Base-by-base conservation (phyloP, 2,888 invertebrate species). In the Drosophila kanekoi region DNA sequence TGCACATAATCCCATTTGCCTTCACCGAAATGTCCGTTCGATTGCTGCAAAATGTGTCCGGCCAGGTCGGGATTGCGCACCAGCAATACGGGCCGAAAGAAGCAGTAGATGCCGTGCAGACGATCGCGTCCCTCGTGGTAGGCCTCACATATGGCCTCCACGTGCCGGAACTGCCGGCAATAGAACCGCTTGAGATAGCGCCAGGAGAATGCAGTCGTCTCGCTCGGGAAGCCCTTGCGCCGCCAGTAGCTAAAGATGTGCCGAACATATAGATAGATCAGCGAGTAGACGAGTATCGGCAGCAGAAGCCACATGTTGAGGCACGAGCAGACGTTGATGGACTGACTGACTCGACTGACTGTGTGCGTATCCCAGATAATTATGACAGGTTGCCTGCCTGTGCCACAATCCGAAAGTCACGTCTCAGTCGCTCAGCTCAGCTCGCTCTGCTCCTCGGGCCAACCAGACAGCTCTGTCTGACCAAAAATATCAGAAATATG, bases 21-120 rank as follows among this genome's bases (percentile, higher is more conserved):
- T 56, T 95, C 95, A 89, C 94, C 93, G 79, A 96, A 96, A 88
- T 94, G 91, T 9, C 93, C 93, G 71, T 94, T 95, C 82, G 95
- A 94, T 79, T 93, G 94, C 47, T 94, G 93, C 65, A 95, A 87
- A 13, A 96, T 93, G 51, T 93, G 91, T 81, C 94, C 94, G n/a
- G 94, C 94, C 72, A 95, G 88, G 11, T 94, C 93, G 28, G 94
- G 93, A 89, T 95, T 95, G 52, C 95, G 93, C 4, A 95, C 92
- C 45, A 95, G 90, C 48, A 96, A 90, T 18, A 94, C 94, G 9
- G 95, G 95, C 45, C 94, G 93, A 78, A 94, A 94, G 72, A 95
- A 94, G 67, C 94, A 94, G 82, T 95, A 95, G 89, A 95, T 93
- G 1, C 95, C 95, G 5, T 94, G 89, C 60, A 92, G 92, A 62